phyloP scores from a whole-genome alignment of 2,888 invertebrate genomes.

The Chrysodeixis includens region DNA sequence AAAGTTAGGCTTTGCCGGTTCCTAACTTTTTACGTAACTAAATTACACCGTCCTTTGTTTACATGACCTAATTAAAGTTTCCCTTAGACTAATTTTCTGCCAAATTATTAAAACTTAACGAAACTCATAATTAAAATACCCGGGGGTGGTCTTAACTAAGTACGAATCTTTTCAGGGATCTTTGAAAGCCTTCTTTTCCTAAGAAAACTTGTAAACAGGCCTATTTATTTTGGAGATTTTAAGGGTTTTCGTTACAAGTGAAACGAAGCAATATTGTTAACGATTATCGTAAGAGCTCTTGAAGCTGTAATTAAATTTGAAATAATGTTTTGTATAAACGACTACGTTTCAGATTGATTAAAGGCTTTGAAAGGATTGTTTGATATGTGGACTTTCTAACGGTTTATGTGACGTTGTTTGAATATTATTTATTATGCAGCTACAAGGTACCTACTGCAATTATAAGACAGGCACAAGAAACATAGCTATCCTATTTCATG shows the following conservation, averaged over 20 bases:
- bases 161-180: conserved; percentile 63
- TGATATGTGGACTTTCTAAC: not conserved
- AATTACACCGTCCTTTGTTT: conserved; percentile 71
- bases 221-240: conserved; percentile 53
- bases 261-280: conserved; percentile 46
- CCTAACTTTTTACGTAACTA: conserved; percentile 49
- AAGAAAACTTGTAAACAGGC: conserved; percentile 51
- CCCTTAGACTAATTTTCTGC: conserved; percentile 73
- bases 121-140: conserved; percentile 76
- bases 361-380: conserved; percentile 11
- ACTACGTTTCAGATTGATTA: conserved; percentile 33
- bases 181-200: conserved; percentile 51
- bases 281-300: conserved; percentile 12
- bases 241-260: conserved; percentile 29
- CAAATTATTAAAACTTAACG: conserved; percentile 77
- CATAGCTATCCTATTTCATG: too few species aligned
- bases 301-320: conserved; percentile 38
- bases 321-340: conserved; percentile 47
- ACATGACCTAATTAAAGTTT: conserved; percentile 79
- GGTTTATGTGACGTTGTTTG: not conserved
- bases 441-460: too few species aligned
- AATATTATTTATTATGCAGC: too few species aligned
- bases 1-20: conserved; percentile 30
- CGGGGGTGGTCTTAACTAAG: conserved; percentile 58
- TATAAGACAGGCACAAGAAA: too few species aligned